phyloP scores from a whole-genome alignment of 2,797 vertebrate species.

The Gastrophryne carolinensis region DNA sequence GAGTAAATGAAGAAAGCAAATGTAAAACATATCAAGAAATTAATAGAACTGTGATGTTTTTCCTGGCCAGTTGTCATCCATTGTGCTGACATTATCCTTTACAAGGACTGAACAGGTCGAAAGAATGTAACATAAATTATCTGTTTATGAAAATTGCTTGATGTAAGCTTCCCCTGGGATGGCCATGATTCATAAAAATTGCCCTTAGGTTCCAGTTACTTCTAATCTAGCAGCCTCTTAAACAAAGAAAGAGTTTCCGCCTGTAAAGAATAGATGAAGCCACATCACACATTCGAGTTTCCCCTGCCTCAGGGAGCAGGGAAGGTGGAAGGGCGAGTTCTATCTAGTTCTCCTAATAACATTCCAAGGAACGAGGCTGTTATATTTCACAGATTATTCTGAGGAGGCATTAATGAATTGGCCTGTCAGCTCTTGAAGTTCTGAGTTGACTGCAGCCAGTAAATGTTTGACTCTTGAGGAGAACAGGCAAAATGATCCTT shows the following conservation, averaged over 20 bases:
- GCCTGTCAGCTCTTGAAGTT: slow-evolving; percentile 48
- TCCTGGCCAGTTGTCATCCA: not conserved
- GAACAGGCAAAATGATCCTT: slow-evolving; percentile 41
- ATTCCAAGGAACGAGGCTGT: slow-evolving; percentile 12
- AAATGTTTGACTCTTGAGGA: slow-evolving; percentile 54
- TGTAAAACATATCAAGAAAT: not conserved
- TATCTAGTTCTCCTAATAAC: slow-evolving; percentile 31
- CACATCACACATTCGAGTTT: slow-evolving; percentile 53
- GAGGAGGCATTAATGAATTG: slow-evolving; percentile 41
- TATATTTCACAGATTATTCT: slow-evolving; percentile 33
- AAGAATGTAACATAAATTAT: slow-evolving; percentile 56
- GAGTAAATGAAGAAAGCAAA: not conserved
- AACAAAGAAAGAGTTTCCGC: slow-evolving; percentile 58
- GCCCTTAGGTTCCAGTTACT: slow-evolving; percentile 56
- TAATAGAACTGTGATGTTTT: not conserved
- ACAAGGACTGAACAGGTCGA: slow-evolving; percentile 5
- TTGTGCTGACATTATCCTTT: not conserved
- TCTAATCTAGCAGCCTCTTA: slow-evolving; percentile 50
- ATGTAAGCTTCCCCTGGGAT: slow-evolving; percentile 57
- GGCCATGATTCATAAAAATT: slow-evolving; percentile 57
- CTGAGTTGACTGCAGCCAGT: slow-evolving; percentile 44
- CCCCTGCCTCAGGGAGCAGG: slow-evolving; percentile 33
- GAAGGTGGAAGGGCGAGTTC: slow-evolving; percentile 12
- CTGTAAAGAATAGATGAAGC: slow-evolving; percentile 56
- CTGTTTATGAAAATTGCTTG: slow-evolving; percentile 62